These are phyloP conservation scores for Ectobius pallidus DNA, from an alignment of 2,888 invertebrate genomes.

Conservation along the genomic window DNA sequence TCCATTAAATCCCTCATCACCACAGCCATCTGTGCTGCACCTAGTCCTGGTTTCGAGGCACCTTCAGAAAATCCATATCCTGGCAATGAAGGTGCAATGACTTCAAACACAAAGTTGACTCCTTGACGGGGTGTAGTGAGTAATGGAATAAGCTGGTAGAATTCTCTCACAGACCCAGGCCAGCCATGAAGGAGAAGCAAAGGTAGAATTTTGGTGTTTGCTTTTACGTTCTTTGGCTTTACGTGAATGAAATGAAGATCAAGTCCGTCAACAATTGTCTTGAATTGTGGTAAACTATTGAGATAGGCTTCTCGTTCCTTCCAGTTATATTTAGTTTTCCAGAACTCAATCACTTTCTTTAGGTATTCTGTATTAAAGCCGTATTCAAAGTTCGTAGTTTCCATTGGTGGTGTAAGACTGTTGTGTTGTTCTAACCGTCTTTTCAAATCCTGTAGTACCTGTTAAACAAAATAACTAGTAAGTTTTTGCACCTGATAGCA, in stretches of 20 bases:
- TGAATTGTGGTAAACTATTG: conserved; percentile 77
- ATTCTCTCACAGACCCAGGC: conserved; percentile 85
- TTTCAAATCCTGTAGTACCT: conserved; percentile 68
- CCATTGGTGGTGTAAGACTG: conserved; percentile 61
- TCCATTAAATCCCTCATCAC: conserved; percentile 72
- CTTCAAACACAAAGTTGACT: conserved; percentile 68
- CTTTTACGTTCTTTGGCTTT: conserved; percentile 60
- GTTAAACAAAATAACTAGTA: conserved; percentile 35
- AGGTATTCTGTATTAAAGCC: conserved; percentile 79
- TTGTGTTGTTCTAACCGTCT: conserved; percentile 57
- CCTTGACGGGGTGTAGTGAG: conserved; percentile 61
- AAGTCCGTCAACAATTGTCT: conserved; percentile 70
- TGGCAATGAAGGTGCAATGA: conserved; percentile 70
- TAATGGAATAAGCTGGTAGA: conserved; percentile 74
- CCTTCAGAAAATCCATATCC: conserved; percentile 72
- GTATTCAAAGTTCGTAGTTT: conserved; percentile 76
- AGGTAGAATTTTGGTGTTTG: conserved; percentile 62
- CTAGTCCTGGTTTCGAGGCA: conserved; percentile 47
- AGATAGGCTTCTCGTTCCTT: conserved; percentile 67
- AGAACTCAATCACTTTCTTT: conserved; percentile 72
- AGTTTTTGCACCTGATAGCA: too few relatives aligned
- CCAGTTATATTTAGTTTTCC: conserved; percentile 81
- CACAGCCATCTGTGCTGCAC: conserved; percentile 58
- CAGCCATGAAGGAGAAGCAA: conserved; percentile 81
- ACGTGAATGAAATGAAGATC: conserved; percentile 78